These are phyloP conservation scores for Pristionchus mayeri DNA, from an alignment of 2,888 invertebrate genomes.

Conservation along the genomic window DNA sequence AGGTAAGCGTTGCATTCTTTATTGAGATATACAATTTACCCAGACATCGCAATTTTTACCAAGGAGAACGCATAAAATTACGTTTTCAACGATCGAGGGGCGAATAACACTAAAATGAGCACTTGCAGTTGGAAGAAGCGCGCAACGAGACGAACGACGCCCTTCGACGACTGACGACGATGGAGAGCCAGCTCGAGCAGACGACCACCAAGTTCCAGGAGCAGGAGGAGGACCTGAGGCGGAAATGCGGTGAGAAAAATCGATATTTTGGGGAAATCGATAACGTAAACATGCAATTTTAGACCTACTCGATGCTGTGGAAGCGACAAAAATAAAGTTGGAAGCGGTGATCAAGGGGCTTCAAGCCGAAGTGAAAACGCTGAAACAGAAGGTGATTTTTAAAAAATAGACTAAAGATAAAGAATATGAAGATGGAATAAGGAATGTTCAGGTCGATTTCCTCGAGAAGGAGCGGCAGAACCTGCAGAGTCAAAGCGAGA, in stretches of 20 bases:
- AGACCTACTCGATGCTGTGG: conserved; percentile 69
- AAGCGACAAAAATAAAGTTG: conserved; percentile 69
- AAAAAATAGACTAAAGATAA: background rate
- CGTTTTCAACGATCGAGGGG: no score
- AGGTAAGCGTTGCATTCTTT: no score
- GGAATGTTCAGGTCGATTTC: conserved; percentile 63
- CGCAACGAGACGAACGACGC: conserved; percentile 69
- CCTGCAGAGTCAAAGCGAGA: conserved; percentile 75
- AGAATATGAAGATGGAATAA: background rate
- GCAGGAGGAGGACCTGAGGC: conserved; percentile 69
- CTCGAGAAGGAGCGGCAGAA: conserved; percentile 75
- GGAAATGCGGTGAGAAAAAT: conserved; percentile 60
- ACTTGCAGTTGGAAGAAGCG: conserved; percentile 70
- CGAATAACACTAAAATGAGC: no score
- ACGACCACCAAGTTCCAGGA: conserved; percentile 62
- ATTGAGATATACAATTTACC: no score
- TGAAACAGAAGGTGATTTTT: conserved; percentile 71
- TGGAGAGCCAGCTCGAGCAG: conserved; percentile 61
- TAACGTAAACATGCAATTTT: background rate
- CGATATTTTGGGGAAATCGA: background rate
- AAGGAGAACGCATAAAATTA: no score
- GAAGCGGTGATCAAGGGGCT: conserved; percentile 72
- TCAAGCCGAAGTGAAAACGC: conserved; percentile 72
- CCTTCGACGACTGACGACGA: conserved; percentile 60
- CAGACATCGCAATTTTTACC: no score